Base-by-base conservation (phyloP, 2,888 invertebrate species). In the Aphidoletes aphidimyza region DNA sequence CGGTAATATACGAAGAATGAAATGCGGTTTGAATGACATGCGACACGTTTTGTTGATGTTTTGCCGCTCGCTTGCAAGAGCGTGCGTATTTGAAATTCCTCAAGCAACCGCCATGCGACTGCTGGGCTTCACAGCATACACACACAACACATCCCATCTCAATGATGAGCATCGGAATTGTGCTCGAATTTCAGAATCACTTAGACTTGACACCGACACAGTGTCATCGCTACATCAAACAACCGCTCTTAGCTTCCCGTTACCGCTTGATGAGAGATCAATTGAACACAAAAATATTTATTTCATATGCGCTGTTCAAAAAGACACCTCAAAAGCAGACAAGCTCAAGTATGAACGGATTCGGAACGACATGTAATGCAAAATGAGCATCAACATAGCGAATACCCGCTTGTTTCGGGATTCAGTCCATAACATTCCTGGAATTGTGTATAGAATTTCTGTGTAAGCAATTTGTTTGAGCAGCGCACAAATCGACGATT, bases 11-110 rank as follows among this genome's bases (percentile, higher is more conserved):
- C 37, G 39, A 81, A 42, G 26, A 45, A 54, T n/a, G n/a, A 83
- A 39, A 42, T 83, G 83, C 8, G 22, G 83, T 83, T 30, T 83
- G 83, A 83, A 42, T 83, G 83, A 83, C 83, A 83, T 30, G 45
- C 83, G 42, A 83, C 83, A 83, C 83, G 45, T 83, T 83, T 39
- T 83, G 42, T 83, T 39, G 26, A 45, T 83, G 39, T 81, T 81
- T 1, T 1, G 1, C 30, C 47, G 47, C 17, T 19, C 17, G 47
- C 47, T 47, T 2, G 17, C 47, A 17, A 3, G 47, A 8, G 11
- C 30, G 11, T 14, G 30, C 30, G 69, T 30, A 30, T 19, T 47
- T 34, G 30, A 69, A 69, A 69, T 69, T 26, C 69, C 69, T 69
- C 17, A 14, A n/a, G n/a, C n/a, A n/a, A n/a, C n/a, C n/a, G n/a